These are phyloP conservation scores for Deilephila porcellus DNA, from an alignment of 2,888 invertebrate species.

Conservation along the genomic window DNA sequence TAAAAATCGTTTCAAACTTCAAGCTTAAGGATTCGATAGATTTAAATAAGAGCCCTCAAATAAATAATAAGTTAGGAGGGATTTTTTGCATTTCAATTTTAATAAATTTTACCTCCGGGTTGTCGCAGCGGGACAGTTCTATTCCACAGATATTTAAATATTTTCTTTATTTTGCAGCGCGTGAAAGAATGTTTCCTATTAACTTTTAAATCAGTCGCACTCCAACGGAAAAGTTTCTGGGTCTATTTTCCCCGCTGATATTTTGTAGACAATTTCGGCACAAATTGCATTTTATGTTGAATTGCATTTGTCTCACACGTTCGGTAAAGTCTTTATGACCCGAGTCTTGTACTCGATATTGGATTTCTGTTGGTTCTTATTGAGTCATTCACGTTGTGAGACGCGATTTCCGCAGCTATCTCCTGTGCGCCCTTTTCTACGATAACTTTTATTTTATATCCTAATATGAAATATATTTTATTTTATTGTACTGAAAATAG, in stretches of 20 bases:
- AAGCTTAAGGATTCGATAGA: no score
- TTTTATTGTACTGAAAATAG: not conserved
- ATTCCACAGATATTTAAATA: not conserved
- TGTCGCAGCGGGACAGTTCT: not conserved
- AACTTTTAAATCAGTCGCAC: not conserved
- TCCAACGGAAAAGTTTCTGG: not conserved
- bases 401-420: not conserved
- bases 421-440: not conserved
- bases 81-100: not conserved
- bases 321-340: not conserved
- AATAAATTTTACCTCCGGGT: not conserved
- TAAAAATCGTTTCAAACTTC: no score
- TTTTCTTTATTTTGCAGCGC: not conserved
- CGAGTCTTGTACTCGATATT: not conserved
- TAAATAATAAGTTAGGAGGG: no score
- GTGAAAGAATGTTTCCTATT: not conserved
- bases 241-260: not conserved
- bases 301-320: not conserved
- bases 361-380: not conserved
- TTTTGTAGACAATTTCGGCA: not conserved
- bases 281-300: conserved; percentile 10
- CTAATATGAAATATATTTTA: not conserved
- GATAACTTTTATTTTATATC: conserved; percentile 20
- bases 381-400: not conserved
- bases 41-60: no score